phyloP scores from a whole-genome alignment of 1,140 invertebrate species.

The Psilanteris sp. region DNA sequence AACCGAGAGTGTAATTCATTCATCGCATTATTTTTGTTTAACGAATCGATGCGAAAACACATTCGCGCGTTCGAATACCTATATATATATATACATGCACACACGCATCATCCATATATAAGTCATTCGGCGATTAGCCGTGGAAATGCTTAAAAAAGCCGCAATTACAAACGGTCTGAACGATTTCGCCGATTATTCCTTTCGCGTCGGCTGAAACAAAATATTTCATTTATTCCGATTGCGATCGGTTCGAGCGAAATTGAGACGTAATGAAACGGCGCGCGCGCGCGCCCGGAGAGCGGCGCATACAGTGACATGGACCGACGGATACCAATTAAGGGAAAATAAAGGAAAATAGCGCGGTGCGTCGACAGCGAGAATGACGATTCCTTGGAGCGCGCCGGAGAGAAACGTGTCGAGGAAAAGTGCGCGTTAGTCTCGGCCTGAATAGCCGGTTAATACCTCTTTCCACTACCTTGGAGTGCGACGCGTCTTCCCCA shows the following conservation, averaged over 20 bases:
- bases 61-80: no score
- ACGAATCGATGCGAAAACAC: no score
- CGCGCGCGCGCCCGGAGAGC: constrained; percentile 11
- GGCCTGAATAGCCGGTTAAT: constrained; percentile 79
- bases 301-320: constrained; percentile 39
- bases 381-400: constrained; percentile 59
- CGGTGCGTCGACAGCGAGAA: constrained; percentile 44
- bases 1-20: no score
- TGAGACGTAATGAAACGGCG: constrained; percentile 34
- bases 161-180: no score
- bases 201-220: neutral
- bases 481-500: constrained; percentile 9
- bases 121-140: no score
- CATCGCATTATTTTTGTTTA: no score
- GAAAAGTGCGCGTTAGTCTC: constrained; percentile 79
- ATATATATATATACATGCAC: no score
- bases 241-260: constrained; percentile 5
- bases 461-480: constrained; percentile 63
- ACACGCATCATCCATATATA: no score
- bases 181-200: no score
- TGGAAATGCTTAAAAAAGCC: no score
- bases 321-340: constrained; percentile 61
- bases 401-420: constrained; percentile 76
- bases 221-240: constrained; percentile 7
- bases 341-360: constrained; percentile 59